Evolutionary conservation across 2,888 invertebrate genomes (phyloP), one percentile per base, ranked within the genome.

Genomic region (Lysandra coridon): DNA sequence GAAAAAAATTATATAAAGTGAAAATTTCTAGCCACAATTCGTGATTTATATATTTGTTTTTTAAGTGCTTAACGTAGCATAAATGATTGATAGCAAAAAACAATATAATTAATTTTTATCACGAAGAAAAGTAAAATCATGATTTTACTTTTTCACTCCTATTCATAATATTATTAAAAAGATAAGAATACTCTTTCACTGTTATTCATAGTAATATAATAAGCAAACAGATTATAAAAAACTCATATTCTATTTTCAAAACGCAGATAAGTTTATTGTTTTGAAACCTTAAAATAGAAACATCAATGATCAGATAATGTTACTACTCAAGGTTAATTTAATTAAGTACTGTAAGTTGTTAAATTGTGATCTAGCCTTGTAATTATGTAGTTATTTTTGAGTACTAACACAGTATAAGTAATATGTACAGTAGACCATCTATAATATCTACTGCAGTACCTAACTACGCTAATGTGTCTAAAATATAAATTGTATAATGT

Each of bases 311-410:
- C 17, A n/a, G 23, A 7, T 2, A 74, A 74, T 44, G 40, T 74
- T 74, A 49, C 49, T 74, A 74, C 74, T 17, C 74, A 74, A 74
- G 74, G 49, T 74, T 74, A 74, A 74, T 74, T 40, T 74, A 74
- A 74, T 74, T 74, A 17, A 53, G 53, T 53, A 49, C 44, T n/a
- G 44, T 23, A 23, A 23, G 23, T 49, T 74, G 17, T 40, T 14
- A 37, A 74, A 44, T 74, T 23, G 12, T 74, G 23, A 62, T 62
- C 62, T 23, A 62, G 14, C 62, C 62, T 62, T 62, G 62, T 23
- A n/a, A 17, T 7, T 62, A 23, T 23, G 23, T 23, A 62, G n/a
- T 62, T 62, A 0, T 57, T 57, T 57, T 17, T 17, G 4, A 57
- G 17, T 57, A 57, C 57, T 17, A 53, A 4, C 14, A 17, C 57